Evolutionary conservation across 2,797 vertebrate genomes (phyloP), one percentile per base, ranked within the genome.

Genomic region (Typhlichthys subterraneus): DNA sequence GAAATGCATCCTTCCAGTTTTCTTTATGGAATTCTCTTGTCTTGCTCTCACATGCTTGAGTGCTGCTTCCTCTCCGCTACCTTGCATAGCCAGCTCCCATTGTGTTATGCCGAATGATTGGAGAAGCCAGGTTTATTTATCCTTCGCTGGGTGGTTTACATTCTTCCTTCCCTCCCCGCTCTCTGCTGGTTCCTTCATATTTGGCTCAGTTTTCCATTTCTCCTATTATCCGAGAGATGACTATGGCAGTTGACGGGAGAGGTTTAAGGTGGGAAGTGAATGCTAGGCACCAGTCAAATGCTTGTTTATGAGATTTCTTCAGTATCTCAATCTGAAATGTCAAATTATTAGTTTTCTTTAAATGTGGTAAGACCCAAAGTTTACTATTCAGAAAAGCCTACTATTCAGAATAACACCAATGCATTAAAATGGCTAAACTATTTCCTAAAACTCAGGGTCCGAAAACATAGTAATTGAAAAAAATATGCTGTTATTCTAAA

Each of bases 61-160:
- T 65, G 73, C 83, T 23, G 23, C 45, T 83, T 82, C 77, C 76
- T 80, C 76, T 70, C 72, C 79, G 77, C 86, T 85, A 68, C 83
- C 69, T 5, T 53, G 48, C 38, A 42, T 42, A 42, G 52, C 45
- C 78, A 73, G 79, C 82, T 80, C 84, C 80, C 11, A 52, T 79
- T 75, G 84, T 76, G 80, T 87, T 80, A 85, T 78, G 85, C 81
- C 84, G 81, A 85, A 84, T 87, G 88, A 87, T 82, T 79, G 81
- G 80, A 71, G 76, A 85, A 85, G 72, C 73, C 82, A 85, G 85
- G 85, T 90, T 90, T 90, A 88, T 90, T 90, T 90, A 89, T 90
- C 71, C 86, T 88, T 76, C 75, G 45, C 84, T 76, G 80, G 80
- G 76, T 85, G 83, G 89, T 90, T 90, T 90, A 90, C 89, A 90